phyloP scores from a whole-genome alignment of 92 coral and sea anemone genomes.

The Paramuricea clavata region DNA sequence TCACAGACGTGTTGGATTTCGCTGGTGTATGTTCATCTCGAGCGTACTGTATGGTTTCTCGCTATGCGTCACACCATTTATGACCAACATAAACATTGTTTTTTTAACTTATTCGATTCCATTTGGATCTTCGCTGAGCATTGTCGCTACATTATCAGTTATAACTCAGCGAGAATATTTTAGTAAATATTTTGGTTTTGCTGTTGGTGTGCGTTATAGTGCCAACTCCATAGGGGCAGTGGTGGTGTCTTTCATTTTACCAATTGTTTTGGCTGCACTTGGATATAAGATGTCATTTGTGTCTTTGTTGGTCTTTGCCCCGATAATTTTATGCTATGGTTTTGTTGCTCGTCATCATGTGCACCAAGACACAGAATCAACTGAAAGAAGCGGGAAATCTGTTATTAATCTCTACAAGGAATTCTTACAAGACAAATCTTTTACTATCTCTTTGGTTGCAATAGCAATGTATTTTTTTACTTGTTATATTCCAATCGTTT shows the following conservation, averaged over 20 bases:
- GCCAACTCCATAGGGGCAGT: too few species aligned
- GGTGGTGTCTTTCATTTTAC: neutral
- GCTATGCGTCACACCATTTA: neutral
- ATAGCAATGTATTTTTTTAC: neutral
- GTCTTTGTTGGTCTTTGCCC: too few species aligned
- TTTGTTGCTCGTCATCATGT: neutral
- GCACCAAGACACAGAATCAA: neutral
- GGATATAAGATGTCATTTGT: neutral
- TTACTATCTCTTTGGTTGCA: neutral
- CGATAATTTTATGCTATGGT: too few species aligned
- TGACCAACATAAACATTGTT: neutral
- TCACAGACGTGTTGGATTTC: too few species aligned
- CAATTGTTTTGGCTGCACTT: neutral
- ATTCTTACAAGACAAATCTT: neutral
- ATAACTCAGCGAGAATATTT: too few species aligned
- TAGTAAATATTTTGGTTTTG: too few species aligned
- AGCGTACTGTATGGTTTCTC: neutral
- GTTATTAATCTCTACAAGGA: too few species aligned
- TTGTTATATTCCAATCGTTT: neutral
- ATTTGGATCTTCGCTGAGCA: neutral
- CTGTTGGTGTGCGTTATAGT: too few species aligned
- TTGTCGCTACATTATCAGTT: neutral
- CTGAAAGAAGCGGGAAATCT: neutral
- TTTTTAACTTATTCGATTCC: slow-evolving; percentile 13
- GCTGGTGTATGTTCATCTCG: too few species aligned